Base-by-base conservation (phyloP, 2,113 vertebrate species). In the Microtus pennsylvanicus region DNA sequence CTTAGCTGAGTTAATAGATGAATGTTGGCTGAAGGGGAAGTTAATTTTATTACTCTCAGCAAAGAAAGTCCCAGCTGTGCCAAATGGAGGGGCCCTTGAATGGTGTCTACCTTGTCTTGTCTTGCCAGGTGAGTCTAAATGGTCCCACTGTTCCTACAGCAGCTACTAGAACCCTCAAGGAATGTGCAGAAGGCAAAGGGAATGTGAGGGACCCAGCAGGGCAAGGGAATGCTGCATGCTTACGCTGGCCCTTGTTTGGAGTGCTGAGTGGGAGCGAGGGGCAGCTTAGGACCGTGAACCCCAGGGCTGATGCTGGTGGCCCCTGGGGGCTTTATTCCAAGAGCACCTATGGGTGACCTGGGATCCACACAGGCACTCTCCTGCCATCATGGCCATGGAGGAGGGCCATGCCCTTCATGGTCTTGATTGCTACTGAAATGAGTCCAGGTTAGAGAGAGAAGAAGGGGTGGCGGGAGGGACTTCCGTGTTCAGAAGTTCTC, bases 161-260 rank as follows among this genome's bases (percentile, higher is more conserved):
- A 85, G 33, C 95, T 97, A 96, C 96, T 97, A 92, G 94, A 98
- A 98, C 96, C 89, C 3, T 89, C 93, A 93, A 97, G 93, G 97
- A 95, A 97, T 91, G 92, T 92, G 86, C 89, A 82, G 96, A 93
- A 94, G 98, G 90, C 93, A 96, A 87, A 61, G 16, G 5, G 28
- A 77, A 42, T 83, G 63, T 82, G 92, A 97, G 92, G 50, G 94
- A 95, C 86, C 19, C 96, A 89, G 92, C 52, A 96, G 97, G 95
- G 50, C 70, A 90, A 87, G 91, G 69, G 77, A 94, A 97, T 50
- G 74, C 95, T 96, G 97, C 96, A 92, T 96, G 97, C 98, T 98
- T 97, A 93, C 83, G 45, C 35, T 63, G 86, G 97, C 97, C 96
- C 58, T 58, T 58, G 96, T 97, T 97, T 86, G 91, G 94, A 91